phyloP scores from a whole-genome alignment of 2,888 invertebrate genomes.

The Germaria angustata region DNA sequence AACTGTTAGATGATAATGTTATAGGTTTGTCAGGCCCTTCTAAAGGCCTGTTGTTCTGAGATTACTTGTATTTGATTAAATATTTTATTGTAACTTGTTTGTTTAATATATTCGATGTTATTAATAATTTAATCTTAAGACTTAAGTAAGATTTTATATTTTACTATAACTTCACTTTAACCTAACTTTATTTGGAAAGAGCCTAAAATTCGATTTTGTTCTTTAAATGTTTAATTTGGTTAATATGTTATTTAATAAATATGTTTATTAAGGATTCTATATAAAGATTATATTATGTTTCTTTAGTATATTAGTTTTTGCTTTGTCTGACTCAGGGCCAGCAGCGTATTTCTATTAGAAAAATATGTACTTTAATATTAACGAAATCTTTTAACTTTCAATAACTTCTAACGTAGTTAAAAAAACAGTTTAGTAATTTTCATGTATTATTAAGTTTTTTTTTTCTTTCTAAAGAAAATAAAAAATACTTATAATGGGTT shows the following conservation, averaged over 20 bases:
- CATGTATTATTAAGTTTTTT: too few species aligned
- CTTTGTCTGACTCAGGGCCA: too few species aligned
- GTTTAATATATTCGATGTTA: conserved; percentile 4
- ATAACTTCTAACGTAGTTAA: too few species aligned
- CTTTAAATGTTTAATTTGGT: not conserved
- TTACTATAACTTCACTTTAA: not conserved
- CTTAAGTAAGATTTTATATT: not conserved
- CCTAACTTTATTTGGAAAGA: conserved; percentile 43
- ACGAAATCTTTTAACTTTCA: not conserved
- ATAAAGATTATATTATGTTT: not conserved
- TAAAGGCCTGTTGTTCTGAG: not conserved
- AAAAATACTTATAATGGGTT: not conserved
- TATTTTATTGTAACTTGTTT: not conserved
- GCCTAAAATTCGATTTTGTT: conserved; percentile 37
- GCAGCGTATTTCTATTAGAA: not conserved
- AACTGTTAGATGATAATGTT: not conserved
- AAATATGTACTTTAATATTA: too few species aligned
- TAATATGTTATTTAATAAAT: conserved; percentile 1
- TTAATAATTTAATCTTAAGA: not conserved
- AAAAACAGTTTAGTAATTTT: too few species aligned
- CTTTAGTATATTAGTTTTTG: not conserved
- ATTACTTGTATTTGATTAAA: not conserved
- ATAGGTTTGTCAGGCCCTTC: not conserved
- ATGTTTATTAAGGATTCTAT: not conserved
- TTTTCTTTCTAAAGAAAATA: not conserved